Percentiles rank a stretch among this genome's conserved stretches.
Conservation (phyloP, 2,888 invertebrate species). For the Venustoraphidia nigricollis region DNA sequence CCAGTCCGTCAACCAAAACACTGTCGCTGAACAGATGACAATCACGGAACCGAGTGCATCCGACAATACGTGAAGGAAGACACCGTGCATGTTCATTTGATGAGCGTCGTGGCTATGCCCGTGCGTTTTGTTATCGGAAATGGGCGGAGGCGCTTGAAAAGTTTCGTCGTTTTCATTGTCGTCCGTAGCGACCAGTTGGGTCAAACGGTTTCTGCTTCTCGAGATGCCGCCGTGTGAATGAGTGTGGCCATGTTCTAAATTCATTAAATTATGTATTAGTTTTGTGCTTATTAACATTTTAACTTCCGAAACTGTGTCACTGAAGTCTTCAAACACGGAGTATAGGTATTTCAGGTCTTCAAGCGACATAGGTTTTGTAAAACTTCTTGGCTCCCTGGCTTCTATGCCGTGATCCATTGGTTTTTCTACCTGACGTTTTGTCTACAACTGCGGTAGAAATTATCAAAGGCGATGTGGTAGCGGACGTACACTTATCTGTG, state of each 20-base stretch:
- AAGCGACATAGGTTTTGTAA: too few species aligned
- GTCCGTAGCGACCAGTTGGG: slow-evolving; percentile 46
- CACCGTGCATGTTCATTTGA: slow-evolving; percentile 98
- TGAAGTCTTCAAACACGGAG: too few species aligned
- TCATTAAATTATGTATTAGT: slow-evolving; percentile 1
- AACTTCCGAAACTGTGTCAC: too few species aligned
- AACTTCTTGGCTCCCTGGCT: too few species aligned
- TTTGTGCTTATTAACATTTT: background rate
- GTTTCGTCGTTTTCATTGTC: slow-evolving; percentile 58
- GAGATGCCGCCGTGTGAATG: slow-evolving; percentile 47
- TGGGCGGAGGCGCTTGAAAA: slow-evolving; percentile 31
- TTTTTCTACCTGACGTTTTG: too few species aligned
- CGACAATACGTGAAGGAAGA: slow-evolving; percentile 93
- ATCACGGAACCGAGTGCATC: slow-evolving; percentile 93
- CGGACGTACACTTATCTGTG: too few species aligned
- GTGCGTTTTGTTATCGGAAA: slow-evolving; percentile 28
- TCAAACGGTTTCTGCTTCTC: slow-evolving; percentile 39
- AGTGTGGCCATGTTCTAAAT: slow-evolving; percentile 57
- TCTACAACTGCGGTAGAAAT: too few species aligned
- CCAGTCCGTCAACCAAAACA: slow-evolving; percentile 70
- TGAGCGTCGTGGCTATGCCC: slow-evolving; percentile 46
- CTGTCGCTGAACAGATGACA: slow-evolving; percentile 66
- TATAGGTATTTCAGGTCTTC: too few species aligned
- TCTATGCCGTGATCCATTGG: too few species aligned
- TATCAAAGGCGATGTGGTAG: too few species aligned